Conservation (phyloP, 2,113 vertebrate species). For the Motacilla alba region DNA sequence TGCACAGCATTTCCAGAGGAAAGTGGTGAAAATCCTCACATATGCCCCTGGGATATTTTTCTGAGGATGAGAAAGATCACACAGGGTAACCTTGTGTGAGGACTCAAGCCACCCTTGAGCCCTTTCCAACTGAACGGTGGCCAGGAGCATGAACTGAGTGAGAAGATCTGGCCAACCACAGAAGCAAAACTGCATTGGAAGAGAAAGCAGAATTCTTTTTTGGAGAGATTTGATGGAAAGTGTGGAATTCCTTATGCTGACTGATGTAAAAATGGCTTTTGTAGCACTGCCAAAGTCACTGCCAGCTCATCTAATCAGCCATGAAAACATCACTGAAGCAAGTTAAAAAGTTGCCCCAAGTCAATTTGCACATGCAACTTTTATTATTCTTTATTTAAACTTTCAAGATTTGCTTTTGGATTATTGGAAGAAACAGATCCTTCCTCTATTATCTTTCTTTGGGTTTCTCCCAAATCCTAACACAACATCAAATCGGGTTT, state of each 20-base stretch:
- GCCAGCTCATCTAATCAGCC: not conserved
- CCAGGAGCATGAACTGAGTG: not conserved
- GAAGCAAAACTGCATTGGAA: not conserved
- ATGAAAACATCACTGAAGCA: constrained; percentile 10
- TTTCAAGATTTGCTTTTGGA: not conserved
- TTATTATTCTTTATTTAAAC: not conserved
- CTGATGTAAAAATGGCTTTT: constrained; percentile 30
- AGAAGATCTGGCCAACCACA: not conserved
- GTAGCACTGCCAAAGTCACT: not conserved
- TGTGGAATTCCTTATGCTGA: not conserved
- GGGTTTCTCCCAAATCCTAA: not conserved
- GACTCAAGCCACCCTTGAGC: not conserved
- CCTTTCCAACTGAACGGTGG: not conserved
- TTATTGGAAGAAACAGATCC: not conserved
- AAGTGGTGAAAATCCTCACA: not conserved
- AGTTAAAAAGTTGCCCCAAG: not conserved
- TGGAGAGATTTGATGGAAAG: not conserved
- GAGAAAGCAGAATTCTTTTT: not conserved
- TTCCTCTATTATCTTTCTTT: not conserved
- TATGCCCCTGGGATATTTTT: not conserved
- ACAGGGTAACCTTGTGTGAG: not conserved
- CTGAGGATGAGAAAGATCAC: not conserved
- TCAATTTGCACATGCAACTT: not conserved
- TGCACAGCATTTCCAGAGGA: not conserved
- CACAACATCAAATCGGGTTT: not conserved